Evolutionary conservation across 2,888 invertebrate genomes (phyloP), one percentile per base, ranked within the genome.

Genomic region (Drosophila flavopinicola): DNA sequence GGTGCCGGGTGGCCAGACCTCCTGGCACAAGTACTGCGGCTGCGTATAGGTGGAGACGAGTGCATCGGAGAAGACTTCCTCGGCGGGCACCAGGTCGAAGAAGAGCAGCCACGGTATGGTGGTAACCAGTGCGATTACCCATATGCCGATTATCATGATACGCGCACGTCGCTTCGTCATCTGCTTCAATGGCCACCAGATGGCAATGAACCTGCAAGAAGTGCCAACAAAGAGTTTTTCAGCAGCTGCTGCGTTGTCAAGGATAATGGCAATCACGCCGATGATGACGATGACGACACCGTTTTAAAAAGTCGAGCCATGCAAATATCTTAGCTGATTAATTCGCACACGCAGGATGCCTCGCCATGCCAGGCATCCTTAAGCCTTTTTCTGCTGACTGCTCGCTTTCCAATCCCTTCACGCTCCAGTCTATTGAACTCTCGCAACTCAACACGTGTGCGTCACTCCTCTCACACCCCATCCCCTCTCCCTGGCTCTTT

Each of bases 181-280:
- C 91, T 97, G 97, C 88, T 96, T 96, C 85, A 98, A 91, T 1
- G 97, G 97, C 95, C 97, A 97, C 96, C 98, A 98, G 85, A 98
- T 98, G 39, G 98, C 98, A 78, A 98, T 93, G 90, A 98, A 98
- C 92, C 98, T 98, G 95, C 13, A 95, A 94, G 49, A 60, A 65
- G 58, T 58, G 48, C 48, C 70, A 69, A 78, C 85, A 87, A 80
- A 84, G 85, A 66, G 51, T 58, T 68, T 64, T 66, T 66, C 37
- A 75, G 49, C 70, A 70, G 56, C 64, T 65, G 56, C 56, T 58
- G 27, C 56, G 58, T 13, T 33, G 56, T 63, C 65, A 60, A 71
- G 66, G 44, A 78, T 82, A 78, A 85, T 85, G 68, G 61, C 70
- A 70, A 82, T 65, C 76, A 65, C 59, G 48, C 29, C 44, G 52